These are phyloP conservation scores for Pollachius pollachius DNA, from an alignment of 2,113 vertebrate genomes.

Conservation along the genomic window DNA sequence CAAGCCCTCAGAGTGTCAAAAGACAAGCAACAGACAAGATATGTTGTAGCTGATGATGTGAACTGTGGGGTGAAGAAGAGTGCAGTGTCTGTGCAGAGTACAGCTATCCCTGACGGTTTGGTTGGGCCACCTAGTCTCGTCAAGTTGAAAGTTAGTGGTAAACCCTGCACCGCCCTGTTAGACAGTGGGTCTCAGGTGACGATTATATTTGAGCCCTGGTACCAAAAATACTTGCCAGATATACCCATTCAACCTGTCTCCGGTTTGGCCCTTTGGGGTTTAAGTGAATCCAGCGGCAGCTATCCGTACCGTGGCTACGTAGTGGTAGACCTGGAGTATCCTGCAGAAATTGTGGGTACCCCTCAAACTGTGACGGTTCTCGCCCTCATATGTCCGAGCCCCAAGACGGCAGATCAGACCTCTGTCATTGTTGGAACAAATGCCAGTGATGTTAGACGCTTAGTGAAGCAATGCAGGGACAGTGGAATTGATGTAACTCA, in stretches of 20 bases:
- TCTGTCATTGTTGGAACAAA: constrained; percentile 20
- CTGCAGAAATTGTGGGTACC: constrained; percentile 2
- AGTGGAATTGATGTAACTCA: constrained; percentile 13
- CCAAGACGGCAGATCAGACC: constrained; percentile 8
- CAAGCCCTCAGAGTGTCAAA: constrained; percentile 19
- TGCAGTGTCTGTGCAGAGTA: not conserved
- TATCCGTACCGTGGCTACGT: constrained; percentile 26
- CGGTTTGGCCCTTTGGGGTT: constrained; percentile 22
- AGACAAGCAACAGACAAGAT: constrained; percentile 1
- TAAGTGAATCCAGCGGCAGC: constrained; percentile 20
- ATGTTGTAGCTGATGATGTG: not conserved
- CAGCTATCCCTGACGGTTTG: constrained; percentile 7
- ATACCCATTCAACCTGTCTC: constrained; percentile 16
- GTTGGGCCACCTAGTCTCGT: constrained; percentile 2
- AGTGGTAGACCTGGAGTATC: constrained; percentile 23
- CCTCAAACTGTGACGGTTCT: constrained; percentile 10
- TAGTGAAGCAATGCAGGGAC: constrained; percentile 22
- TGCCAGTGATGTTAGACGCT: constrained; percentile 17
- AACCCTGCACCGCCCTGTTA: constrained; percentile 4
- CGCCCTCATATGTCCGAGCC: constrained; percentile 8
- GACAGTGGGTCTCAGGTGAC: constrained; percentile 29
- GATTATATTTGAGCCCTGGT: constrained; percentile 25
- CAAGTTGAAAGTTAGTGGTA: not conserved
- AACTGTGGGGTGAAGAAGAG: constrained; percentile 10
- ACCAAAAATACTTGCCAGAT: constrained; percentile 19